A percentile compares a stretch with the other conserved stretches of the same genome.
Conservation (phyloP, 1,140 invertebrate genomes). For the Hyposmocoma kahamanoa region DNA sequence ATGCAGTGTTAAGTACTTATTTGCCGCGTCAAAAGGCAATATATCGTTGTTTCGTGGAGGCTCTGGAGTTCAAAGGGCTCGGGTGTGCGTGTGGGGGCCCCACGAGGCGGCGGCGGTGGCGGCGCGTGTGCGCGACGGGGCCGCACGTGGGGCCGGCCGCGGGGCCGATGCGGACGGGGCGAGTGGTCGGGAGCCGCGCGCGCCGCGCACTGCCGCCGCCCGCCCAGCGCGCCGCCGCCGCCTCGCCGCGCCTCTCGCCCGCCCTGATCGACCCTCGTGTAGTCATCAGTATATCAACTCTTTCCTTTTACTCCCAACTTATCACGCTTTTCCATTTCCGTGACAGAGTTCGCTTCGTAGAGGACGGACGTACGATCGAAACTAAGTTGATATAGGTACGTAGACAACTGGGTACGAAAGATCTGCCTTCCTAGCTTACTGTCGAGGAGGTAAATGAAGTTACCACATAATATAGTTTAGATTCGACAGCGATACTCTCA, state of each 20-base stretch:
- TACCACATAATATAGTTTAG: too few relatives aligned
- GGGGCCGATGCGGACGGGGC: slow-evolving; percentile 20
- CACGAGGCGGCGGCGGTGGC: slow-evolving; percentile 9
- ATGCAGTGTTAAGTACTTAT: neutral
- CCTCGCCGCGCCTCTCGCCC: slow-evolving; percentile 17
- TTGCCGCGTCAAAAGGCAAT: neutral
- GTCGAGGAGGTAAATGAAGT: too few relatives aligned
- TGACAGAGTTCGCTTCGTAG: neutral
- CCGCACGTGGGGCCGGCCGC: slow-evolving; percentile 11
- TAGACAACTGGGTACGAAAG: neutral
- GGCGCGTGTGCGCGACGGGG: slow-evolving; percentile 13
- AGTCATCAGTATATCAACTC: neutral
- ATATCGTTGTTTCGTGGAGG: neutral
- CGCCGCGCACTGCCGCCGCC: slow-evolving; percentile 47
- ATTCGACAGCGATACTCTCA: too few relatives aligned
- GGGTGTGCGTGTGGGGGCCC: slow-evolving; percentile 2
- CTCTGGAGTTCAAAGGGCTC: neutral
- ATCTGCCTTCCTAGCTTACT: too few relatives aligned
- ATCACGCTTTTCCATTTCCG: too few relatives aligned
- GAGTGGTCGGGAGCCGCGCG: slow-evolving; percentile 39
- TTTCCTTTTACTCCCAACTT: neutral
- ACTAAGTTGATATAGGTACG: neutral
- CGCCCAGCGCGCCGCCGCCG: slow-evolving; percentile 14
- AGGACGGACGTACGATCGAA: neutral
- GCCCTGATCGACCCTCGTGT: neutral